Percentiles rank a stretch among this genome's conserved stretches.
Conservation (phyloP, 1,140 invertebrate species). For the Cryptotermes secundus region DNA sequence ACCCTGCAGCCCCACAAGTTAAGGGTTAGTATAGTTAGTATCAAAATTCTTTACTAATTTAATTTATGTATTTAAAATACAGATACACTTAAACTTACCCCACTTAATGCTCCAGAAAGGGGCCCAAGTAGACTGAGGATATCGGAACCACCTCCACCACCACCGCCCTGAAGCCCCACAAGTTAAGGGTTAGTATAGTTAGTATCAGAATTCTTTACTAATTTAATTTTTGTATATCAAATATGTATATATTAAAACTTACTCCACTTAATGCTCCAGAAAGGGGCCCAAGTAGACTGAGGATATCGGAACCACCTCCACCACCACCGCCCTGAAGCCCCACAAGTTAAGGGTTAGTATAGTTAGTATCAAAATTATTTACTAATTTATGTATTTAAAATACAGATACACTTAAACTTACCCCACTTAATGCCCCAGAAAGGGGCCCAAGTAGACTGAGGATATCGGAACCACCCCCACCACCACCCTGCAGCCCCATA, state of each 20-base stretch:
- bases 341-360: not conserved
- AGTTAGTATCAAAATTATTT: too few species aligned
- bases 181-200: too few species aligned
- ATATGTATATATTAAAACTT: not conserved
- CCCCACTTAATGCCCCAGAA: conserved; percentile 39
- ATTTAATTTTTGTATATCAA: too few species aligned
- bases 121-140: conserved; percentile 39
- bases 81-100: conserved; percentile 30
- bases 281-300: conserved; percentile 39
- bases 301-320: conserved; percentile 31
- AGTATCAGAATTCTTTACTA: too few species aligned
- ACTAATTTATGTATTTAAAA: too few species aligned
- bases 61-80: too few species aligned
- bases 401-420: conserved; percentile 24
- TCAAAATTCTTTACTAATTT: too few species aligned
- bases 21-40: too few species aligned
- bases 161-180: too few species aligned
- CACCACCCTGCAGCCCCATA: too few species aligned
- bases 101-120: conserved; percentile 38
- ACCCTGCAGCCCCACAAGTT: not conserved
- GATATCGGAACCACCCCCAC: conserved; percentile 30
- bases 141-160: conserved; percentile 4
- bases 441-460: conserved; percentile 39
- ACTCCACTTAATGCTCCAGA: conserved; percentile 39
- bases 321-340: not conserved